These are phyloP conservation scores for Tetanocera ferruginea DNA, from an alignment of 2,888 invertebrate genomes.

Conservation along the genomic window DNA sequence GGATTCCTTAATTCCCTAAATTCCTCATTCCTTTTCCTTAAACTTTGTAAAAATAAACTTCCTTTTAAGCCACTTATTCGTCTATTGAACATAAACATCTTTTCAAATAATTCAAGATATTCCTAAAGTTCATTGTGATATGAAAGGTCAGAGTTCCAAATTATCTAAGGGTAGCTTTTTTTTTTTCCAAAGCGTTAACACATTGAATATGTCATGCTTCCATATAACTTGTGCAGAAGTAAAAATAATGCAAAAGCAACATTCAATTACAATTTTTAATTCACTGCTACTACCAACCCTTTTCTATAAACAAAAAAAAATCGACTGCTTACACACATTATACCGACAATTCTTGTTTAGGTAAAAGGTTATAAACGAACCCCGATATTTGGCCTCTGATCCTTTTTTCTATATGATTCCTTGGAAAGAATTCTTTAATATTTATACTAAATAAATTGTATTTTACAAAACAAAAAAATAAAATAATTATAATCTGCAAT, in stretches of 20 bases:
- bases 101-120: no score
- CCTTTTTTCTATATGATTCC: constrained; percentile 7
- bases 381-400: constrained; percentile 14
- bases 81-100: no score
- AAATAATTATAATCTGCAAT: background rate
- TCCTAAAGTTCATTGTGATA: no score
- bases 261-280: constrained; percentile 4
- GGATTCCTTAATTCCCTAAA: no score
- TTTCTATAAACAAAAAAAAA: background rate
- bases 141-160: no score
- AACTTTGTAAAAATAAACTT: no score
- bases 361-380: background rate
- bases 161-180: no score
- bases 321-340: background rate
- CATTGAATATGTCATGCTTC: background rate
- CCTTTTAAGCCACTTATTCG: no score
- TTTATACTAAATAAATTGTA: background rate
- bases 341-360: background rate
- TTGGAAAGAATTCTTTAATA: background rate
- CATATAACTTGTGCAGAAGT: background rate
- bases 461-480: background rate
- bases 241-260: background rate
- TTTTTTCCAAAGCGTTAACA: no score
- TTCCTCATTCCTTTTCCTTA: no score
- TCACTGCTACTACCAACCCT: background rate